These are phyloP conservation scores for Otolemur garnettii DNA, from an alignment of 2,113 vertebrate genomes.

Conservation along the genomic window DNA sequence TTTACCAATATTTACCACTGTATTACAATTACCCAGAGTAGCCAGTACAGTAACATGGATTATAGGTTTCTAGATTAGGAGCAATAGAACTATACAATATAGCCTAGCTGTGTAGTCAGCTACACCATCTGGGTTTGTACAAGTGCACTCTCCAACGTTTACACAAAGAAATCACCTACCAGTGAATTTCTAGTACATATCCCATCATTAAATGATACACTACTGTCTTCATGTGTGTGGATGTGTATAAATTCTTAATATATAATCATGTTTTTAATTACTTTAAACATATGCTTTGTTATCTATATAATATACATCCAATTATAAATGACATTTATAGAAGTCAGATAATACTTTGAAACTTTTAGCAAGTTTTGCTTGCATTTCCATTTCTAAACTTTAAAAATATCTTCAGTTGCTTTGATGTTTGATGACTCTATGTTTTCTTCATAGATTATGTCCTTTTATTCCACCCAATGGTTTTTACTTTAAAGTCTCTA, in stretches of 20 bases:
- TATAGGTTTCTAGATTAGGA: not conserved
- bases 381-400: not conserved
- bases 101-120: not conserved
- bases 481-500: not conserved
- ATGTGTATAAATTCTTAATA: not conserved
- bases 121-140: not conserved
- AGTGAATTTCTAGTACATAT: not conserved
- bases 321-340: not conserved
- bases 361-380: not conserved
- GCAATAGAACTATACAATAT: not conserved
- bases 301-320: not conserved
- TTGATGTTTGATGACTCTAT: not conserved
- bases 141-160: not conserved
- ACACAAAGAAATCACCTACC: not conserved
- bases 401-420: not conserved
- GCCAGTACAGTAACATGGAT: not conserved
- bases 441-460: not conserved
- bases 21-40: not conserved
- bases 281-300: not conserved
- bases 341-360: not conserved
- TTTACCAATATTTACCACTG: not conserved
- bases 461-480: not conserved
- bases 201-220: not conserved
- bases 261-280: not conserved
- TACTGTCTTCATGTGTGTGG: not conserved